Evolutionary conservation across 2,113 vertebrate species (phyloP), one percentile per base, ranked within the genome.

Genomic region (Struthidea cinerea): DNA sequence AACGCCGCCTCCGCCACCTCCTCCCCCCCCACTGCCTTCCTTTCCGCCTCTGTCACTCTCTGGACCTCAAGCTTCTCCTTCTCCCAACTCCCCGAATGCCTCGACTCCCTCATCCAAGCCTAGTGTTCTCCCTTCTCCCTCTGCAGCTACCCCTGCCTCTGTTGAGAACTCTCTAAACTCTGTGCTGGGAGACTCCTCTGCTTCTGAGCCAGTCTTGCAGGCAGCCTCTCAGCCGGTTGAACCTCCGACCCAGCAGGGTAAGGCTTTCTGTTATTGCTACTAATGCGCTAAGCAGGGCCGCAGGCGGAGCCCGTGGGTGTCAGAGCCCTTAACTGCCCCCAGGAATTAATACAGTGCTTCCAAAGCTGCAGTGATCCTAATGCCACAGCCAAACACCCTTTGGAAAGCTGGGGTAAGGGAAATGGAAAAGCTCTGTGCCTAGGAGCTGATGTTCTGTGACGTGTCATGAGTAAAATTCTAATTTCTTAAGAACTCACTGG

Each of bases 41-140:
- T 98, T 98, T 89, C 95, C 97, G 32, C 98, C 96, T 94, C 98
- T 97, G 94, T 98, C 96, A 89, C 97, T 94, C 97, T 99, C 68
- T 98, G 98, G 68, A 95, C 97, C 93, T 97, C 98, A 98, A 98
- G 98, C 97, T 95, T 95, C 33, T 95, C 93, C 98, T 97, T 98
- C 98, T 98, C 98, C 98, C 87, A 97, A 97, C 97, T 97, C 97
- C 97, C 98, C 98, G 94, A 92, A 97, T 97, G 96, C 98, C 97
- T 98, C 98, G 75, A 97, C 98, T 98, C 98, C 99, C 98, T 99
- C 98, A 98, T 99, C 98, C 99, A 99, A 99, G 98, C 98, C 99
- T 98, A 98, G 99, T 99, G 98, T 99, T 99, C 98, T 99, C 98
- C 99, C 99, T 98, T 99, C 99, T 99, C 99, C 99, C 98, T 99